A percentile compares a stretch with the other conserved stretches of the same genome.
Evolutionary conservation across 1,140 invertebrate species (phyloP).

Genomic region (Penaeus japonicus): DNA sequence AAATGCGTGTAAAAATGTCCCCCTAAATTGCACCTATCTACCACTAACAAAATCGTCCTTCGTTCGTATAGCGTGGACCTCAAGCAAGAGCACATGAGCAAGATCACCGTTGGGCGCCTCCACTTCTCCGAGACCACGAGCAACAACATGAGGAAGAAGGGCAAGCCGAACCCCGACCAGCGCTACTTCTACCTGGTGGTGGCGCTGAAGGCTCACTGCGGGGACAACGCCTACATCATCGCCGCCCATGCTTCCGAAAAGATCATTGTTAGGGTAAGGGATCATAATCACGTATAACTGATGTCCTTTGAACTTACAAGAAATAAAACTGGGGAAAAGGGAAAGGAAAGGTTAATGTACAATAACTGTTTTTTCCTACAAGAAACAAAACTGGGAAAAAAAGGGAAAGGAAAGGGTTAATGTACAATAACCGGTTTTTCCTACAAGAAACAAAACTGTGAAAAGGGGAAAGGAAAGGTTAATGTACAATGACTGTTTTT

Average conservation of each 20-base stretch:
- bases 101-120: constrained; percentile 92
- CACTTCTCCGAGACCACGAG: constrained; percentile 99
- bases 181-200: constrained; percentile 93
- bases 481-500: too few species aligned
- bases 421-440: too few species aligned
- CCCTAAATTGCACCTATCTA: background rate
- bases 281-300: too few species aligned
- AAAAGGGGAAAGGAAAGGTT: background rate
- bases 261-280: constrained; percentile 91
- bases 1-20: too few species aligned
- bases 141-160: constrained; percentile 99
- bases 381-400: background rate
- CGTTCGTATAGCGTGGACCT: constrained; percentile 78
- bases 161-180: constrained; percentile 98
- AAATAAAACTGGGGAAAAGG: background rate
- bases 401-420: too few species aligned
- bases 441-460: background rate
- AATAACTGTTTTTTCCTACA: too few species aligned
- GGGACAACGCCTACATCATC: constrained; percentile 76
- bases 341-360: background rate
- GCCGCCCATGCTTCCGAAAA: constrained; percentile 91
- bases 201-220: constrained; percentile 87
- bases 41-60: background rate
- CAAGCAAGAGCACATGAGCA: constrained; percentile 81
- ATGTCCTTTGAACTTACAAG: too few species aligned